These are phyloP conservation scores for Octopus sinensis DNA, from an alignment of 1,140 invertebrate species.

Conservation along the genomic window DNA sequence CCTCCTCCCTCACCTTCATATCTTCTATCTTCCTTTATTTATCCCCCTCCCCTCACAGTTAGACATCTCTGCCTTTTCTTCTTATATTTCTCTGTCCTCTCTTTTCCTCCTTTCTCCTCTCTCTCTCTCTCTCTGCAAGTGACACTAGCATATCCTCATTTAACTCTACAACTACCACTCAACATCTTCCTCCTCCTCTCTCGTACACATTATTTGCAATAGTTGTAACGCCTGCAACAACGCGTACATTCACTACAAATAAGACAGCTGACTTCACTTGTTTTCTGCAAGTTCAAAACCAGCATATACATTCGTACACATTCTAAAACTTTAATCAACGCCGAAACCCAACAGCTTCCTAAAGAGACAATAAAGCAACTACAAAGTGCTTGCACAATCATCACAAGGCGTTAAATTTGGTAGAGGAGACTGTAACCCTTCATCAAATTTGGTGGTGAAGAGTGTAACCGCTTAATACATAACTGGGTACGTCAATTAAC, in stretches of 20 bases:
- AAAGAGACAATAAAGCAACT: background rate
- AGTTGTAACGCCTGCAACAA: too few relatives aligned
- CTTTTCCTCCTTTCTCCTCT: background rate
- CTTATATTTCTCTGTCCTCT: background rate
- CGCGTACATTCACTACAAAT: too few relatives aligned
- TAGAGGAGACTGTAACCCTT: too few relatives aligned
- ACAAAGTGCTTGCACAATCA: too few relatives aligned
- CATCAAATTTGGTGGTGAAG: too few relatives aligned
- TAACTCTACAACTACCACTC: background rate
- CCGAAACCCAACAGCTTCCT: slow-evolving; percentile 3
- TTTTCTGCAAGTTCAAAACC: too few relatives aligned
- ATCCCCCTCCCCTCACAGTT: background rate
- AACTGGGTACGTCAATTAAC: too few relatives aligned
- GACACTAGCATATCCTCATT: background rate
- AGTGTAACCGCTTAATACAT: too few relatives aligned
- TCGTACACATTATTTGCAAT: too few relatives aligned
- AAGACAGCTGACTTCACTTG: background rate
- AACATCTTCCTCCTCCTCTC: background rate
- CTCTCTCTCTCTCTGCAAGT: background rate
- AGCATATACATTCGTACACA: too few relatives aligned
- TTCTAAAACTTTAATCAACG: background rate
- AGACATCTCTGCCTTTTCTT: background rate
- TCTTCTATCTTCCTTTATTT: background rate
- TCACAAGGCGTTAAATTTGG: too few relatives aligned
- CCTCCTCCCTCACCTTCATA: background rate